Conservation (phyloP, 2,797 vertebrate genomes). For the Etheostoma nigrum region DNA sequence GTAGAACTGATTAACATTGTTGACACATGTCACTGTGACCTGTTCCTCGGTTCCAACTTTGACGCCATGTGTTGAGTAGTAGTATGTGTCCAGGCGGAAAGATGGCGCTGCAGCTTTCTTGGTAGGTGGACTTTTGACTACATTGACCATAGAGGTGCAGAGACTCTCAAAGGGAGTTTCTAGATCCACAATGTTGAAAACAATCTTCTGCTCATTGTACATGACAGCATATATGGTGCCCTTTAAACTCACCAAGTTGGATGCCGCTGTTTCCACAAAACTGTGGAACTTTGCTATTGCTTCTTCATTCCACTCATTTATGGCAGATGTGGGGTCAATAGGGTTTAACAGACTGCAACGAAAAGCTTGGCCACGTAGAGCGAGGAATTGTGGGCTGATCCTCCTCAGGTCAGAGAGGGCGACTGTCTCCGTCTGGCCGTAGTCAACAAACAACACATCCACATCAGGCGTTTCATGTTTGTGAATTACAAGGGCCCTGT, state of each 20-base stretch:
- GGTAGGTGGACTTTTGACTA: constrained; percentile 76
- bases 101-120: constrained; percentile 78
- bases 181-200: constrained; percentile 92
- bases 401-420: constrained; percentile 84
- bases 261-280: constrained; percentile 85
- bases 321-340: constrained; percentile 81
- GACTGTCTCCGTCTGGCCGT: constrained; percentile 88
- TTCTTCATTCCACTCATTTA: constrained; percentile 87
- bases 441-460: constrained; percentile 91
- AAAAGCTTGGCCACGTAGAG: constrained; percentile 91
- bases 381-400: constrained; percentile 85
- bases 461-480: constrained; percentile 77
- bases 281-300: constrained; percentile 83
- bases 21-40: constrained; percentile 87
- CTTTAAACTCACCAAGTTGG: constrained; percentile 83
- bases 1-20: constrained; percentile 88
- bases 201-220: constrained; percentile 82
- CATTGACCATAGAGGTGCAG: constrained; percentile 84
- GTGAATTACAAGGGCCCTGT: constrained; percentile 88
- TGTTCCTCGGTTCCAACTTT: constrained; percentile 92
- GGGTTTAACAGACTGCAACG: constrained; percentile 94
- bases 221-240: constrained; percentile 94
- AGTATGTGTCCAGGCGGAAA: constrained; percentile 89
- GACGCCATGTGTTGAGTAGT: constrained; percentile 90
- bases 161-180: constrained; percentile 93